phyloP scores from a whole-genome alignment of 2,113 vertebrate species.

The Rhinogobius similis region DNA sequence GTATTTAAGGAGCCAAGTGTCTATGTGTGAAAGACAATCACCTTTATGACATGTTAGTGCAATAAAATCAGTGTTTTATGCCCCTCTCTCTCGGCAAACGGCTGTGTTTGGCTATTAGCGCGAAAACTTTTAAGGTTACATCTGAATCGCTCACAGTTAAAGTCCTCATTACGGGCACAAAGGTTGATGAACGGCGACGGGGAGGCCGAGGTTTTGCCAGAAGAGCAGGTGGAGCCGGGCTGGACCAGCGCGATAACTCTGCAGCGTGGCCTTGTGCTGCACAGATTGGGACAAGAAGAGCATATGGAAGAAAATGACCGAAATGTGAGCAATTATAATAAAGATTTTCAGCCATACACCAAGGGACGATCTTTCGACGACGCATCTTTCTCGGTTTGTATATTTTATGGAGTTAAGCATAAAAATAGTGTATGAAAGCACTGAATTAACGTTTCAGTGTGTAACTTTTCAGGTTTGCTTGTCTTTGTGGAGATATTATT shows the following conservation, averaged over 20 bases:
- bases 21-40: constrained; percentile 40
- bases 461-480: too few species aligned
- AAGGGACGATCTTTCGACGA: neutral
- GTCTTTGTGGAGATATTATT: too few species aligned
- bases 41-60: constrained; percentile 59
- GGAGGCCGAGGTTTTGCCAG: constrained; percentile 26
- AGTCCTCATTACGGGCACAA: constrained; percentile 34
- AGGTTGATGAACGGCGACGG: constrained; percentile 39
- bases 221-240: constrained; percentile 16
- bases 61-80: constrained; percentile 58
- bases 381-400: neutral
- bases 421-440: too few species aligned
- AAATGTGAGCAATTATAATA: neutral
- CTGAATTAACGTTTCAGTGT: too few species aligned
- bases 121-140: constrained; percentile 45
- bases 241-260: constrained; percentile 30
- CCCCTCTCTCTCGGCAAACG: constrained; percentile 32
- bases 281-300: constrained; percentile 11
- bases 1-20: constrained; percentile 24
- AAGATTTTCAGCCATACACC: neutral
- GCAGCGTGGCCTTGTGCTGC: constrained; percentile 18
- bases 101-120: constrained; percentile 38
- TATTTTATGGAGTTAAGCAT: neutral
- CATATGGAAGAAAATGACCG: neutral
- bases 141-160: constrained; percentile 22